These are phyloP conservation scores for Heterodera carotae DNA, from an alignment of 1,140 invertebrate species.

Conservation along the genomic window DNA sequence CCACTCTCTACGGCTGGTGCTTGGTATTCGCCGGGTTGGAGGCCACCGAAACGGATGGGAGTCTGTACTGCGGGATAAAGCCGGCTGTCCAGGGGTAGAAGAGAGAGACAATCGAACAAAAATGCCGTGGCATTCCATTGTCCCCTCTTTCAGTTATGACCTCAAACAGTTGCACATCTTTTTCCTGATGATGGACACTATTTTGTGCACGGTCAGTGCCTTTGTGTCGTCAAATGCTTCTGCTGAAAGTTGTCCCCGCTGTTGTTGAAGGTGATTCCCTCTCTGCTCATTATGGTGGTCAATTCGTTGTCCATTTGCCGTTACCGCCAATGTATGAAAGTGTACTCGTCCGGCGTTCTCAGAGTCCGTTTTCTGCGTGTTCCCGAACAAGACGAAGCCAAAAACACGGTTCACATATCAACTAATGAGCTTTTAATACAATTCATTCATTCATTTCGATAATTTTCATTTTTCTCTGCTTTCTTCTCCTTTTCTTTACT, in stretches of 20 bases:
- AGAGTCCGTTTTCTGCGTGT: conserved; percentile 59
- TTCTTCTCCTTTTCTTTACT: neutral
- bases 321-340: conserved; percentile 64
- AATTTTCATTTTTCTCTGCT: too few relatives aligned
- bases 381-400: conserved; percentile 36
- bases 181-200: conserved; percentile 61
- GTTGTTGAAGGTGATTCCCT: conserved; percentile 40
- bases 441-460: too few relatives aligned
- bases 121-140: neutral
- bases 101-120: too few relatives aligned
- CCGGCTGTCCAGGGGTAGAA: conserved; percentile 40
- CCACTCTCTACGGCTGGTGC: conserved; percentile 61
- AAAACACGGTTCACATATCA: conserved; percentile 39
- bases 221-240: too few relatives aligned
- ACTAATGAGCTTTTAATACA: conserved; percentile 6
- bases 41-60: conserved; percentile 34
- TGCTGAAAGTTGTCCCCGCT: neutral
- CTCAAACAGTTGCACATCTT: conserved; percentile 56
- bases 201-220: conserved; percentile 55
- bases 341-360: conserved; percentile 62
- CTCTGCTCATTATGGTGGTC: conserved; percentile 61
- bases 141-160: conserved; percentile 51
- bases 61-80: conserved; percentile 54
- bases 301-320: conserved; percentile 60
- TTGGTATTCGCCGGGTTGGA: conserved; percentile 62